Conservation (phyloP, 2,797 vertebrate species). For the Carduelis carduelis region DNA sequence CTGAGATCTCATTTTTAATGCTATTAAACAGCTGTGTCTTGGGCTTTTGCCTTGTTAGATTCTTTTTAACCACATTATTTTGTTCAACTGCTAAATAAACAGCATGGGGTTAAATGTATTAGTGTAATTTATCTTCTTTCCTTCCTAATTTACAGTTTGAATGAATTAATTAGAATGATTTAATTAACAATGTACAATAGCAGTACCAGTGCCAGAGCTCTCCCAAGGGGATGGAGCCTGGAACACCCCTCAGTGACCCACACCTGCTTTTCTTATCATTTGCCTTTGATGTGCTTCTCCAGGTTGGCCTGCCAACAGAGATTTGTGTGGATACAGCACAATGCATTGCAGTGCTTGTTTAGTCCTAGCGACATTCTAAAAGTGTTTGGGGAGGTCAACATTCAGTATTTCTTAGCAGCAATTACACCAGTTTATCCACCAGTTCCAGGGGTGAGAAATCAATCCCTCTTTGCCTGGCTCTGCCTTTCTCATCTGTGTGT, state of each 20-base stretch:
- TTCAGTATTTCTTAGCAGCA: not conserved
- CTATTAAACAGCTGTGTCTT: slow-evolving; percentile 66
- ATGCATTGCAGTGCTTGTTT: not conserved
- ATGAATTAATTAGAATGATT: slow-evolving; percentile 76
- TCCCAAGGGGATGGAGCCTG: not conserved
- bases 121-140: slow-evolving; percentile 77
- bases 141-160: slow-evolving; percentile 74
- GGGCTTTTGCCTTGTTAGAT: slow-evolving; percentile 70
- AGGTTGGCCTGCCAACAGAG: not conserved
- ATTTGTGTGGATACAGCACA: not conserved
- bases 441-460: not conserved
- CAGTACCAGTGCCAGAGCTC: slow-evolving; percentile 37
- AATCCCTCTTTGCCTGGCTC: not conserved
- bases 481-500: not conserved
- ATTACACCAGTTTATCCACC: not conserved
- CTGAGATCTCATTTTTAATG: slow-evolving; percentile 68
- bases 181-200: slow-evolving; percentile 71
- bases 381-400: not conserved
- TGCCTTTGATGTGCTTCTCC: not conserved
- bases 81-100: slow-evolving; percentile 74
- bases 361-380: not conserved
- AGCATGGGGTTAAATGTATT: slow-evolving; percentile 77
- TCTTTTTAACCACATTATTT: slow-evolving; percentile 71
- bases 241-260: not conserved
- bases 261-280: slow-evolving; percentile 55